Conservation (phyloP, 1,140 invertebrate genomes). For the Antheraea pernyi region DNA sequence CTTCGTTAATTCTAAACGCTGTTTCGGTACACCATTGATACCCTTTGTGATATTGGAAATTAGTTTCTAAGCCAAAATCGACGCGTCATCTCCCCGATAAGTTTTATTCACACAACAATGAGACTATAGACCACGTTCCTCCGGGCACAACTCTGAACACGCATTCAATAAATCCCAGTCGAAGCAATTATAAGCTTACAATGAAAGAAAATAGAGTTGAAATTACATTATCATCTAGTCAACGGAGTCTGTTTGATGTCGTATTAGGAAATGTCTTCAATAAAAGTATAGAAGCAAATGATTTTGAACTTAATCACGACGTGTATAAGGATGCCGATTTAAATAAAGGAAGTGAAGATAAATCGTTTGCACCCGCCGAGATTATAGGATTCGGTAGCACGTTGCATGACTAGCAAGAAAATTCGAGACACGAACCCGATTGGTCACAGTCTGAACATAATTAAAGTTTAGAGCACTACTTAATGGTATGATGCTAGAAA, state of each 20-base stretch:
- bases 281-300: conserved; percentile 37
- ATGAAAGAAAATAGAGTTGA: conserved; percentile 54
- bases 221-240: conserved; percentile 47
- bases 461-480: conserved; percentile 77
- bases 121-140: conserved; percentile 69
- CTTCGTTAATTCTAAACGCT: conserved; percentile 67
- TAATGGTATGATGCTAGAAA: conserved; percentile 75
- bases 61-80: conserved; percentile 73
- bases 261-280: conserved; percentile 42
- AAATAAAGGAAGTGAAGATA: conserved; percentile 13
- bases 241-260: conserved; percentile 10
- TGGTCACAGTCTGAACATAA: conserved; percentile 77
- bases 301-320: conserved; percentile 47
- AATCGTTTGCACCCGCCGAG: conserved; percentile 30
- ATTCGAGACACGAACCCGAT: conserved; percentile 74
- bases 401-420: conserved; percentile 75
- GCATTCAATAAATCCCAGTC: conserved; percentile 54
- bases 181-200: conserved; percentile 48
- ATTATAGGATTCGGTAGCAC: conserved; percentile 73
- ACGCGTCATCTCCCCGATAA: conserved; percentile 69
- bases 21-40: conserved; percentile 71
- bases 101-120: conserved; percentile 73
- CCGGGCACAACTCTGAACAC: conserved; percentile 56
- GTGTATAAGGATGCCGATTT: conserved; percentile 45
- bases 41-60: conserved; percentile 76